These are phyloP conservation scores for Pelobates fuscus DNA, from an alignment of 2,113 vertebrate species.

Conservation along the genomic window DNA sequence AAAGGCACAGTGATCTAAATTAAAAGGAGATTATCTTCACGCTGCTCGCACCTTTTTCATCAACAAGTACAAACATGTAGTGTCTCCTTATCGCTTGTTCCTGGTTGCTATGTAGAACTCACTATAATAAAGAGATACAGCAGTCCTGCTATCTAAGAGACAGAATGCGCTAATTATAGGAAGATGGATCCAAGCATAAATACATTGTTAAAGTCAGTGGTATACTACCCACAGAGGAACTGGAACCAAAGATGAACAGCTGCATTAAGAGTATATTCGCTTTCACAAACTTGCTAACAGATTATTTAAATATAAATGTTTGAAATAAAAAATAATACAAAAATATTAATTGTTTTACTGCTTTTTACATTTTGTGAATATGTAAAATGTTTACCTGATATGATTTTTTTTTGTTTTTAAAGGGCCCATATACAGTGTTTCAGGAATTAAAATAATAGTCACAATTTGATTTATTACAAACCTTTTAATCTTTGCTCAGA, in stretches of 20 bases:
- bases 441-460: no score
- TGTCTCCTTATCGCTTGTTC: slow-evolving; percentile 5
- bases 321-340: not conserved
- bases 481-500: no score
- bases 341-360: not conserved
- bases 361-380: not conserved
- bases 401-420: no score
- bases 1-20: not conserved
- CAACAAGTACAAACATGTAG: slow-evolving; percentile 13
- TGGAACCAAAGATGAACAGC: slow-evolving; percentile 15
- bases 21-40: slow-evolving; percentile 8
- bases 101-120: slow-evolving; percentile 6
- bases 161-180: slow-evolving; percentile 29
- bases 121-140: not conserved
- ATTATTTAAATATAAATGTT: slow-evolving; percentile 5
- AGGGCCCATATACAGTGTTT: no score
- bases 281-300: slow-evolving; percentile 14
- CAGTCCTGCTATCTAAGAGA: slow-evolving; percentile 6
- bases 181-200: slow-evolving; percentile 28
- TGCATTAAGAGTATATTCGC: slow-evolving; percentile 16
- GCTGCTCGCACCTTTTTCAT: no score
- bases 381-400: not conserved
- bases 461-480: no score
- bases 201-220: slow-evolving; percentile 20
- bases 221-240: slow-evolving; percentile 25